Evolutionary conservation across 2,888 invertebrate genomes (phyloP), one percentile per base, ranked within the genome.

Genomic region (Villa cingulata): DNA sequence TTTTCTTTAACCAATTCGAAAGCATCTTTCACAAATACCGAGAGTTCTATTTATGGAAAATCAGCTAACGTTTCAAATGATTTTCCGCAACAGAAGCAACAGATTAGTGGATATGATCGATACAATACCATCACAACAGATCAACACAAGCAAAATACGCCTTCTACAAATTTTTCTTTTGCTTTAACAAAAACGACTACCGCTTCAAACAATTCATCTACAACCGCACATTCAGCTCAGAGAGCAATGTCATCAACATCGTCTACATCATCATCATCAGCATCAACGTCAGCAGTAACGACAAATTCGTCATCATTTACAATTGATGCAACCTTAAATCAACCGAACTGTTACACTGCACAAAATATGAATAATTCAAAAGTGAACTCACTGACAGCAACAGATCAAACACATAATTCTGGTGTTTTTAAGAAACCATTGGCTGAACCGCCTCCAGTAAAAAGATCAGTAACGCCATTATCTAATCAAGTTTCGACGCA

Each of bases 1-100:
- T 53, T 54, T 45, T 53, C 56, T 4, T 29, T 52, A 14, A 46
- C 53, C 4, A 53, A 51, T 15, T 41, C 55, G 2, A 56, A 55
- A 46, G 19, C 50, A 6, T 45, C 49, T 15, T 51, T 47, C 6
- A 39, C 48, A 10, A 34, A 42, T 2, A 39, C 50, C 9, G 43
- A 48, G 4, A 50, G 48, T 32, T 37, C 49, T 16, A 43, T 37
- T 5, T 48, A 41, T 14, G 48, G 51, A 18, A 7, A 39, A 0
- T 37, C 37, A 18, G 18, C 14, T 14, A 23, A 23, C n/a, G 7
- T 49, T 49, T 41, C 48, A 51, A 48, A 44, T 44, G n/a, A 53
- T 47, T 29, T 40, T 48, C 4, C 7, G 2, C 29, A 32, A 32
- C 29, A 32, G 12, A 9, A 32, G 12, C 29, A 32, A 32, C 27